Conservation (phyloP, 2,888 invertebrate genomes). For the Pseudoips prasinana region DNA sequence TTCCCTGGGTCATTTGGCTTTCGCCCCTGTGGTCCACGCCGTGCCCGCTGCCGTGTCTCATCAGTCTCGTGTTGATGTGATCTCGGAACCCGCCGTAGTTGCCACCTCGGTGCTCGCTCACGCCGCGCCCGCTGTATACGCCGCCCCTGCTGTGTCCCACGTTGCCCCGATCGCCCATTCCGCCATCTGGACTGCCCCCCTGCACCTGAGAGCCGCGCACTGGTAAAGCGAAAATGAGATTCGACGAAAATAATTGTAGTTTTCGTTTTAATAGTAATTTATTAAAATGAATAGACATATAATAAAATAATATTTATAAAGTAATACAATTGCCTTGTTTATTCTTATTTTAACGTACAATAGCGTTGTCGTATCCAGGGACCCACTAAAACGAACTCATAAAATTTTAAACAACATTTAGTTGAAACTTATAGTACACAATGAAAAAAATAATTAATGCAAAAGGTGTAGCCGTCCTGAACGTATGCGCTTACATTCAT, state of each 20-base stretch:
- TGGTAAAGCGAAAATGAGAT: conserved; percentile 55
- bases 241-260: conserved; percentile 60
- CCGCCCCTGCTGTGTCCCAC: conserved; percentile 50
- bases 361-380: neutral
- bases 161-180: conserved; percentile 54
- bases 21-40: conserved; percentile 41
- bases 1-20: conserved; percentile 40
- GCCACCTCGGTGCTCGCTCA: conserved; percentile 28
- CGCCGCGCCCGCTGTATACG: conserved; percentile 40
- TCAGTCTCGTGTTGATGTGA: conserved; percentile 67
- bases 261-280: conserved; percentile 59
- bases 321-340: conserved; percentile 11
- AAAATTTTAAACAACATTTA: too few relatives aligned
- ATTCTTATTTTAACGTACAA: conserved; percentile 1
- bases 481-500: too few relatives aligned
- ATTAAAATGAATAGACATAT: conserved; percentile 69
- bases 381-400: too few relatives aligned
- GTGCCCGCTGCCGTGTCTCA: conserved; percentile 69
- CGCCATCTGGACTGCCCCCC: conserved; percentile 51
- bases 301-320: conserved; percentile 44
- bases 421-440: too few relatives aligned
- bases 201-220: conserved; percentile 43
- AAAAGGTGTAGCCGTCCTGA: too few relatives aligned
- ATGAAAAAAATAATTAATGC: too few relatives aligned
- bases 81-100: conserved; percentile 47